These are phyloP conservation scores for Montipora capitata DNA, from an alignment of 92 coral and sea anemone species.

Conservation along the genomic window DNA sequence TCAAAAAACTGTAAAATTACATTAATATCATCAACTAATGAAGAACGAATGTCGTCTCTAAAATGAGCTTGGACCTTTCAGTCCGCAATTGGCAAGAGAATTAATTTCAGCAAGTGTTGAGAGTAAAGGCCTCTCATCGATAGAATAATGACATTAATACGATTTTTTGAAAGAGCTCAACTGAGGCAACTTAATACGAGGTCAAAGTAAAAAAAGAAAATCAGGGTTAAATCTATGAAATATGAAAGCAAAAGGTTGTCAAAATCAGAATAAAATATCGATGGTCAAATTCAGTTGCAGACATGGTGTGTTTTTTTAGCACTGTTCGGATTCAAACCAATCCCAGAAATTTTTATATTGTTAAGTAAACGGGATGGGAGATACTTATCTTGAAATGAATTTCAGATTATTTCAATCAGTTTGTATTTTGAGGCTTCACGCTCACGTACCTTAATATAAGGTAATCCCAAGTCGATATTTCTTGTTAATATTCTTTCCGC, in stretches of 20 bases:
- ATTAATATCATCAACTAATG: not conserved
- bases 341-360: too few relatives aligned
- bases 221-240: too few relatives aligned
- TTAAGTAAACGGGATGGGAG: too few relatives aligned
- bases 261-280: too few relatives aligned
- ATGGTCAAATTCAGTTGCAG: too few relatives aligned
- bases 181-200: not conserved
- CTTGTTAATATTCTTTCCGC: not conserved
- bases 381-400: not conserved
- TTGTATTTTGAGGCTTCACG: too few relatives aligned
- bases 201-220: not conserved
- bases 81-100: not conserved
- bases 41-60: not conserved
- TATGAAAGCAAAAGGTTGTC: too few relatives aligned
- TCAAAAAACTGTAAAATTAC: not conserved
- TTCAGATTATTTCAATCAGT: not conserved
- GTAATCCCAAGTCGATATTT: not conserved
- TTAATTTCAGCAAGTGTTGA: not conserved
- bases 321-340: too few relatives aligned
- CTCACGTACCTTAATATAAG: not conserved
- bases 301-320: too few relatives aligned
- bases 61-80: too few relatives aligned
- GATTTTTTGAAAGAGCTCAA: not conserved
- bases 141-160: not conserved
- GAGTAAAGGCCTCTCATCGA: too few relatives aligned